phyloP scores from a whole-genome alignment of 2,113 vertebrate species.

The Myiozetetes cayanensis region DNA sequence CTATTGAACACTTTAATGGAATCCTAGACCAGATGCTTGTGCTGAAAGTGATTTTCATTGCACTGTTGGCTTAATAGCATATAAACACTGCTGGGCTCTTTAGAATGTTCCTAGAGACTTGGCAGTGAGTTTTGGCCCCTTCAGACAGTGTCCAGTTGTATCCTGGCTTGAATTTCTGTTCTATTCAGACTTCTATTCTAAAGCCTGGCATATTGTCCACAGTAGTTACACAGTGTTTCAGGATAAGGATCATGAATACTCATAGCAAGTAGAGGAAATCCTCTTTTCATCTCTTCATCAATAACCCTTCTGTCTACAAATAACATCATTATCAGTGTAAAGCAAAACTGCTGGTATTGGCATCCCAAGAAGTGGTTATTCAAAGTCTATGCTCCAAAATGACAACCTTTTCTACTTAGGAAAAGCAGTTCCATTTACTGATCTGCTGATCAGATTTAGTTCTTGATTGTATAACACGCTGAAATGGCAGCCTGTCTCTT shows the following conservation, averaged over 20 bases:
- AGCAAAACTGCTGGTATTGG: not conserved
- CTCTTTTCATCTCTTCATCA: slow-evolving; percentile 19
- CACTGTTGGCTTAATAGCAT: not conserved
- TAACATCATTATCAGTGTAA: not conserved
- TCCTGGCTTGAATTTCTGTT: slow-evolving; percentile 15
- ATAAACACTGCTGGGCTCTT: not conserved
- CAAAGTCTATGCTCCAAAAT: not conserved
- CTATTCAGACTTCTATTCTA: not conserved
- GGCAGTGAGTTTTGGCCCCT: slow-evolving; percentile 18
- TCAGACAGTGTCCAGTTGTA: not conserved
- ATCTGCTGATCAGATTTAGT: not conserved
- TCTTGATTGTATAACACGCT: not conserved
- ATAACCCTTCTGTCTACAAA: slow-evolving; percentile 1
- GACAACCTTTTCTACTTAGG: not conserved
- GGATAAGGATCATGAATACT: not conserved
- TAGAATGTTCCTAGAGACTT: slow-evolving; percentile 16
- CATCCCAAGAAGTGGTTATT: not conserved
- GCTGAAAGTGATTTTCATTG: not conserved
- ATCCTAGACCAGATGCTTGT: slow-evolving; percentile 42
- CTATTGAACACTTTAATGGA: not conserved
- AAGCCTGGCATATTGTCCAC: not conserved
- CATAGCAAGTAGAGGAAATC: not conserved
- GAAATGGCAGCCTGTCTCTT: not conserved
- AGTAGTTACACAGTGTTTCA: not conserved
- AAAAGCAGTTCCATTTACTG: not conserved